Base-by-base conservation (phyloP, 2,797 vertebrate genomes). In the Muraenolepis orangiensis region DNA sequence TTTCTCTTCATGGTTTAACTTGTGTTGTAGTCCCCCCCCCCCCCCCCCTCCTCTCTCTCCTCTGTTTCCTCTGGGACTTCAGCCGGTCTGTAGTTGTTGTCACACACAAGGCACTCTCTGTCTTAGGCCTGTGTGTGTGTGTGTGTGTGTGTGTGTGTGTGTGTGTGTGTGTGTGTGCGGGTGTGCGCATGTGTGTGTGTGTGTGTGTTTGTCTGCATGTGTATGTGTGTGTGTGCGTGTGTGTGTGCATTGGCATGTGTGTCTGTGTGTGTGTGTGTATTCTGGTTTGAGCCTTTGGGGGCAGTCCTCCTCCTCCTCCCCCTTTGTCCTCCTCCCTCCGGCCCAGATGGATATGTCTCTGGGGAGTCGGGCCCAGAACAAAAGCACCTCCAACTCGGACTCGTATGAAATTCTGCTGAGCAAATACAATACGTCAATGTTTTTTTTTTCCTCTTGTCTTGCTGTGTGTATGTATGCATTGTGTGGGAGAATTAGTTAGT, bases 341-440 rank as follows among this genome's bases (percentile, higher is more conserved):
- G 82, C 83, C 82, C 89, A 93, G 93, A 94, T 93, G 92, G 91
- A 94, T 94, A 92, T 91, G 90, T 93, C 92, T 93, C 91, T 84
- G 84, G 91, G 92, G 92, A 89, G 85, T 90, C 86, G 84, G 87
- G 86, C 88, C 85, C 86, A 89, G 86, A 91, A 92, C 88, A 91
- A 92, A 92, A 92, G 90, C 89, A 91, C 90, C 89, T 88, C 87
- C 79, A 88, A 57, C 86, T 91, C 91, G 92, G 93, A 93, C 86
- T 91, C 91, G 92, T 93, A 93, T 93, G 92, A 92, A 93, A 93
- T 93, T 94, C 91, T 94, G 93, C 92, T 94, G 92, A 93, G 90
- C 93, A 94, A 93, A 94, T 93, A 91, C 87, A 92, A 92, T 90
- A 86, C 81, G 80, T 78, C 87, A 82, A 85, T 77, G 76, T 85